Evolutionary conservation across 1,140 invertebrate species (phyloP).

Genomic region (Batillaria attramentaria): DNA sequence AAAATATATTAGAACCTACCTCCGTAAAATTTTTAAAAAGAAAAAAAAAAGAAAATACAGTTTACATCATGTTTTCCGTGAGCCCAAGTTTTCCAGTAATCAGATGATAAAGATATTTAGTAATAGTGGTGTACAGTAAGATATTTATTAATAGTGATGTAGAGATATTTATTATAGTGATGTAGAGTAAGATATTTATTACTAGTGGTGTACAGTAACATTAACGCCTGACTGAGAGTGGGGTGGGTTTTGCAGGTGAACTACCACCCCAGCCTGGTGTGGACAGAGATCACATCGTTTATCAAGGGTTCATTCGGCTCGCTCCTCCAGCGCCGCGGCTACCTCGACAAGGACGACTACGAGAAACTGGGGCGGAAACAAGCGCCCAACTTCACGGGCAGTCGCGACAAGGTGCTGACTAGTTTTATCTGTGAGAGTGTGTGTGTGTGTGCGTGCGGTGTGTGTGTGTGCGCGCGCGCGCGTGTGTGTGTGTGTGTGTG

Average conservation of each 20-base stretch:
- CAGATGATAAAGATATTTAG: too few relatives aligned
- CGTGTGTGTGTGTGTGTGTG: background rate
- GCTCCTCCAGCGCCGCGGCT: constrained; percentile 45
- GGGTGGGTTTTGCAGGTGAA: constrained; percentile 37
- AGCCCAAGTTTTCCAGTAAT: too few relatives aligned
- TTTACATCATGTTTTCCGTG: too few relatives aligned
- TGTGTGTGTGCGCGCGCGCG: constrained; percentile 5
- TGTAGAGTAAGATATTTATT: too few relatives aligned
- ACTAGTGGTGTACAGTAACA: too few relatives aligned
- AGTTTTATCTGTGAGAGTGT: too few relatives aligned
- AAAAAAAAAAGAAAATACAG: background rate
- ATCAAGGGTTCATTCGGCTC: constrained; percentile 66
- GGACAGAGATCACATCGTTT: constrained; percentile 66
- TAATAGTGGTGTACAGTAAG: background rate
- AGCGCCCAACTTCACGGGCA: constrained; percentile 63
- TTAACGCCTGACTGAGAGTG: too few relatives aligned
- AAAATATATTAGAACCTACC: too few relatives aligned
- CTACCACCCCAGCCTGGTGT: constrained; percentile 61
- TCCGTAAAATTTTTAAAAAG: too few relatives aligned
- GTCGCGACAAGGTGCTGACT: constrained; percentile 44
- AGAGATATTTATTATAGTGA: background rate
- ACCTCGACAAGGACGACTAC: constrained; percentile 53
- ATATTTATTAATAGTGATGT: background rate
- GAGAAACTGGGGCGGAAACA: constrained; percentile 56
- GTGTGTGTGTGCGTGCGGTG: background rate